Conservation (phyloP, 2,888 invertebrate genomes). For the Cryptocephalus moraei region DNA sequence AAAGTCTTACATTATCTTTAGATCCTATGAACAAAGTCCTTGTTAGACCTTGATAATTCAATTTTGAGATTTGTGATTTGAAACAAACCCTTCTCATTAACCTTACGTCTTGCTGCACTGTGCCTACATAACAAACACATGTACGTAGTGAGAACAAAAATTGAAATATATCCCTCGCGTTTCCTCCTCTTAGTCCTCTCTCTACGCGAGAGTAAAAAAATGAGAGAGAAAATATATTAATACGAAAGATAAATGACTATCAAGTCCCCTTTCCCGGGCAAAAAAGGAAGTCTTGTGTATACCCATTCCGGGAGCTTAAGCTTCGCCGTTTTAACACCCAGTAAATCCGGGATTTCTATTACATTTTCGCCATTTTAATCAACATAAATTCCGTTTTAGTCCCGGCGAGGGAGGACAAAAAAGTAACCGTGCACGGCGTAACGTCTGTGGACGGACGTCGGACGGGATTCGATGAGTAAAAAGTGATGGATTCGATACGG, state of each 20-base stretch:
- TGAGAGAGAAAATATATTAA: constrained; percentile 14
- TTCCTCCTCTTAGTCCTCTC: constrained; percentile 6
- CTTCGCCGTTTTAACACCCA: constrained; percentile 20
- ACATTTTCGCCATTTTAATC: constrained; percentile 30
- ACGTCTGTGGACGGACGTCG: too few species aligned
- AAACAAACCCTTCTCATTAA: too few species aligned
- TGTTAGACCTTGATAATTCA: too few species aligned
- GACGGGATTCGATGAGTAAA: too few species aligned
- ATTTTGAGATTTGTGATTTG: too few species aligned
- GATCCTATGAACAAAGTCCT: too few species aligned
- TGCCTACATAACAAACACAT: too few species aligned
- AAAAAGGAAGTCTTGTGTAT: constrained; percentile 14
- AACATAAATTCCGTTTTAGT: constrained; percentile 30
- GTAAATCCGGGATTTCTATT: constrained; percentile 27
- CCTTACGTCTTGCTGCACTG: too few species aligned
- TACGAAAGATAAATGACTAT: constrained; percentile 18
- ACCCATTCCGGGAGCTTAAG: constrained; percentile 17
- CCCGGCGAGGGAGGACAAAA: constrained; percentile 22
- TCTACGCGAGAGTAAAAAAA: constrained; percentile 1
- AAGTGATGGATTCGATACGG: too few species aligned
- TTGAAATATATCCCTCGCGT: not conserved
- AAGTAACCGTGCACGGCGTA: too few species aligned
- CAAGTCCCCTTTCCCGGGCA: constrained; percentile 9
- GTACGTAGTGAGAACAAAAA: too few species aligned
- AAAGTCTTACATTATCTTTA: too few species aligned